Conservation (phyloP, 2,888 invertebrate genomes). For the Pelosia muscerda region DNA sequence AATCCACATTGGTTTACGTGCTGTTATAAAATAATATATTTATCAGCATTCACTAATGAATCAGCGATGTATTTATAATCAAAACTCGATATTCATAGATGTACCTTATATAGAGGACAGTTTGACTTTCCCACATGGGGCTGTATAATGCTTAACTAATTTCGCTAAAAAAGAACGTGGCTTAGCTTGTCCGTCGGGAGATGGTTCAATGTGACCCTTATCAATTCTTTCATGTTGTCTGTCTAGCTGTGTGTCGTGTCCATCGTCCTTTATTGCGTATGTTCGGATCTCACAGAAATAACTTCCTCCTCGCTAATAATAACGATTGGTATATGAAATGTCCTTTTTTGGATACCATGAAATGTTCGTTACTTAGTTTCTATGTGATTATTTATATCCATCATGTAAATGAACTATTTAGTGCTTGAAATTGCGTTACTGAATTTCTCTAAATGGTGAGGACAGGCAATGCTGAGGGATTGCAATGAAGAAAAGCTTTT, state of each 20-base stretch:
- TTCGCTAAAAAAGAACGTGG: conserved; percentile 51
- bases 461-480: no score
- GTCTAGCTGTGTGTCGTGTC: conserved; percentile 51
- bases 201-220: conserved; percentile 68
- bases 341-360: conserved; percentile 32
- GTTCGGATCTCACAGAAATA: conserved; percentile 46
- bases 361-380: not conserved
- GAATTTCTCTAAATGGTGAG: not conserved
- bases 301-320: conserved; percentile 42
- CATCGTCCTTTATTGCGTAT: conserved; percentile 58
- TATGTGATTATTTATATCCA: not conserved
- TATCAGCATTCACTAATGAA: conserved; percentile 1
- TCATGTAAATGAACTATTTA: not conserved
- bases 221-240: conserved; percentile 65
- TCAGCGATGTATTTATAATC: not conserved
- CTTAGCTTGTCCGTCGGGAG: conserved; percentile 53
- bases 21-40: not conserved
- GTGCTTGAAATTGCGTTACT: no score
- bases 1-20: not conserved
- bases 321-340: conserved; percentile 34
- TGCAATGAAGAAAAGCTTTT: no score
- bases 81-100: not conserved
- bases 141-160: conserved; percentile 46
- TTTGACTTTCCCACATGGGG: conserved; percentile 21
- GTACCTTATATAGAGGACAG: not conserved